A percentile compares a stretch with the other conserved stretches of the same genome.
phyloP scores from a whole-genome alignment of 2,797 vertebrate genomes.

The Naso thynnoides region DNA sequence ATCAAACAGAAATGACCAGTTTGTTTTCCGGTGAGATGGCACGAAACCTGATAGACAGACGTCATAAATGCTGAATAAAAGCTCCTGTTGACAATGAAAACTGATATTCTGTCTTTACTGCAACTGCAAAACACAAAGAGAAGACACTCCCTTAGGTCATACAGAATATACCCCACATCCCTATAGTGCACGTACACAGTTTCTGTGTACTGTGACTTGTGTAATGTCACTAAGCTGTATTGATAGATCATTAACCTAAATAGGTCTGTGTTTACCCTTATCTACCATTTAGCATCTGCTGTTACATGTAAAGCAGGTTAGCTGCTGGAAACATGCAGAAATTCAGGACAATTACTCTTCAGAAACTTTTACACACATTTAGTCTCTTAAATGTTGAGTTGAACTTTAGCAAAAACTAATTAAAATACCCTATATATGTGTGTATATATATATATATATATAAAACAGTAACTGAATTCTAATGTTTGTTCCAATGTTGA shows the following conservation, averaged over 20 bases:
- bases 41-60: background rate
- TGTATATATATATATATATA: too few species aligned
- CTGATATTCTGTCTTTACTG: background rate
- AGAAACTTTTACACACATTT: background rate
- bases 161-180: background rate
- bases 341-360: background rate
- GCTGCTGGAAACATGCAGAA: background rate
- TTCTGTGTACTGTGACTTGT: conserved; percentile 7
- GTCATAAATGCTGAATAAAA: background rate
- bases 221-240: conserved; percentile 19
- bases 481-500: too few species aligned
- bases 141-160: background rate
- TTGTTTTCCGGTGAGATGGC: background rate
- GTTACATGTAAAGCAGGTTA: background rate
- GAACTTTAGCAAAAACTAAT: background rate
- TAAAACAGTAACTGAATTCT: background rate
- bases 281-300: conserved; percentile 12
- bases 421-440: too few species aligned
- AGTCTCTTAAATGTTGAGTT: background rate
- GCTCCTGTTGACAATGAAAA: background rate
- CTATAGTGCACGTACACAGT: background rate
- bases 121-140: conserved; percentile 6
- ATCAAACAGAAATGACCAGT: background rate
- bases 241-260: conserved; percentile 55
- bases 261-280: conserved; percentile 5